Evolutionary conservation across 2,113 vertebrate species (phyloP), one percentile per base, ranked within the genome.

Genomic region (Pterocles orientalis): DNA sequence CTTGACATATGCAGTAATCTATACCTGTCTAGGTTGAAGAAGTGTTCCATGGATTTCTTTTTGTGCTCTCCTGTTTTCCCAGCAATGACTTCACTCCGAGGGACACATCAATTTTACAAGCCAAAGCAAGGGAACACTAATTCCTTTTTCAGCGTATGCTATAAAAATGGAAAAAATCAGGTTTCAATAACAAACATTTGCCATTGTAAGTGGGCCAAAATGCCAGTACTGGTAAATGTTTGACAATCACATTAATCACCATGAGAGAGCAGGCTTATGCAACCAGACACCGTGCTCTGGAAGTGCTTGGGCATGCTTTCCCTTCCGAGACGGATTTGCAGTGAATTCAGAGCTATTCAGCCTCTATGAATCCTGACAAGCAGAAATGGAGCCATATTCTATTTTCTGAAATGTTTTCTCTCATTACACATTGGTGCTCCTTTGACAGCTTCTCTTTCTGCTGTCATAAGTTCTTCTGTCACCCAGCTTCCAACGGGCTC

Each of bases 301-400:
- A 92, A 95, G 72, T 91, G 85, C 88, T 95, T 96, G 90, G 58
- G 58, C 43, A 14, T 65, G 62, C 81, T 79, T 90, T 97, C 81
- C 45, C 75, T 94, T 96, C 78, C 0, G 1, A 91, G 47, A 48
- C 3, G 8, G 81, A 90, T 94, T 90, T 96, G 54, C 82, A 86
- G 33, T 33, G 80, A 95, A 95, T 92, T 81, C 70, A 68, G 71
- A 57, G 62, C 62, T 79, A 76, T 86, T 92, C 78, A 91, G 60
- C 61, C 77, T 82, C 89, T 50, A 79, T 95, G 80, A 96, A 90
- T 89, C 82, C 88, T 96, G 95, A 96, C 90, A 97, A 92, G 84
- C 89, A 96, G 91, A 96, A 95, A 92, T 86, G 69, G 87, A 98
- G 85, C 92, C 95, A 94, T 96, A 93, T 95, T 96, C 90, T 96